phyloP scores from a whole-genome alignment of 2,113 vertebrate species.

The Prunella fulvescens region DNA sequence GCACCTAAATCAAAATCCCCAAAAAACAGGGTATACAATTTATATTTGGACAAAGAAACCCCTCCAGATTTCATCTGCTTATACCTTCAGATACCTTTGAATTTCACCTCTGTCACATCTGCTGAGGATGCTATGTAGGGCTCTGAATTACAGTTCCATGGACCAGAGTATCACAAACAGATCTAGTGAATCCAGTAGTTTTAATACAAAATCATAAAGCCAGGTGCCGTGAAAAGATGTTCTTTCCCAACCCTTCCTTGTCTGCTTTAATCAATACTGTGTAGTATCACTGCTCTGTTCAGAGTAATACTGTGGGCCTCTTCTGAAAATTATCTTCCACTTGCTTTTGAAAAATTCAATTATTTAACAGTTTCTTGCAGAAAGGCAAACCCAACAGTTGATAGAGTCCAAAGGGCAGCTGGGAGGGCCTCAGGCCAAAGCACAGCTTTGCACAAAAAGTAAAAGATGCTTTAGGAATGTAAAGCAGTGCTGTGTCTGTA shows the following conservation, averaged over 20 bases:
- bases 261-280: neutral
- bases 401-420: slow-evolving; percentile 34
- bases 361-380: slow-evolving; percentile 29
- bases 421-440: slow-evolving; percentile 32
- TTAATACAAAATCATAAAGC: neutral
- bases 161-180: neutral
- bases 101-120: neutral
- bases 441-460: slow-evolving; percentile 39
- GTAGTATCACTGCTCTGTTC: neutral
- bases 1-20: neutral
- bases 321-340: neutral
- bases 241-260: neutral
- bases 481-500: slow-evolving; percentile 32
- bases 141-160: neutral
- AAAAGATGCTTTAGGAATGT: slow-evolving; percentile 63
- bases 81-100: neutral
- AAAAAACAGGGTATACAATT: neutral
- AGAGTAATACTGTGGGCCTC: neutral
- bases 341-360: slow-evolving; percentile 7
- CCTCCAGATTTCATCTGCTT: neutral
- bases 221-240: neutral
- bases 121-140: neutral
- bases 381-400: slow-evolving; percentile 38
- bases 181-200: neutral
- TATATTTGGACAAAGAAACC: accelerated